A percentile compares a stretch with the other conserved stretches of the same genome.
These are phyloP conservation scores for Rhogogaster chlorosoma DNA, from an alignment of 2,888 invertebrate species.

Conservation along the genomic window DNA sequence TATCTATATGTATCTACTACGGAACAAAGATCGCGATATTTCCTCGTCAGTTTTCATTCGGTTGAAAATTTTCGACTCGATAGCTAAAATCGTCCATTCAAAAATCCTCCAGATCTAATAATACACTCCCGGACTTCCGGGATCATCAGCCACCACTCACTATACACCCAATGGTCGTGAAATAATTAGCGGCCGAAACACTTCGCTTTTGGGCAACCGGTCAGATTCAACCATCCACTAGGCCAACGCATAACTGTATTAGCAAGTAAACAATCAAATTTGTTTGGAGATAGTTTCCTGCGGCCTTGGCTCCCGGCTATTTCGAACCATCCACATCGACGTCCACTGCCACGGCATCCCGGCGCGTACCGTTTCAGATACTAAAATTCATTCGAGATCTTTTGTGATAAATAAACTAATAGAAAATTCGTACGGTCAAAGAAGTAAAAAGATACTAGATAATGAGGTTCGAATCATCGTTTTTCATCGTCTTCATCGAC, in stretches of 20 bases:
- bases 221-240: neutral
- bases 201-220: neutral
- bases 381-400: neutral
- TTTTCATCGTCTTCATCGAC: neutral
- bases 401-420: neutral
- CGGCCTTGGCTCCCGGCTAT: conserved; percentile 69
- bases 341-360: neutral
- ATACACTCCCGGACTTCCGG: neutral
- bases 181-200: neutral
- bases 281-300: conserved; percentile 71
- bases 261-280: conserved; percentile 58
- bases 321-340: conserved; percentile 46
- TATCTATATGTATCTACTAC: neutral
- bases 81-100: neutral
- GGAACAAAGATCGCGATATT: neutral
- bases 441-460: neutral
- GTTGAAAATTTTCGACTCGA: neutral
- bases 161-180: neutral
- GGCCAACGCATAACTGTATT: conserved; percentile 15
- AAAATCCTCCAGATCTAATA: neutral
- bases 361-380: neutral
- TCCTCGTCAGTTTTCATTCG: neutral
- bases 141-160: conserved; percentile 1
- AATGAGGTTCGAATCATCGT: neutral
- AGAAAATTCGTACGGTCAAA: too few species aligned